Base-by-base conservation (phyloP, 2,888 invertebrate species). In the Lasioglossum calceatum region DNA sequence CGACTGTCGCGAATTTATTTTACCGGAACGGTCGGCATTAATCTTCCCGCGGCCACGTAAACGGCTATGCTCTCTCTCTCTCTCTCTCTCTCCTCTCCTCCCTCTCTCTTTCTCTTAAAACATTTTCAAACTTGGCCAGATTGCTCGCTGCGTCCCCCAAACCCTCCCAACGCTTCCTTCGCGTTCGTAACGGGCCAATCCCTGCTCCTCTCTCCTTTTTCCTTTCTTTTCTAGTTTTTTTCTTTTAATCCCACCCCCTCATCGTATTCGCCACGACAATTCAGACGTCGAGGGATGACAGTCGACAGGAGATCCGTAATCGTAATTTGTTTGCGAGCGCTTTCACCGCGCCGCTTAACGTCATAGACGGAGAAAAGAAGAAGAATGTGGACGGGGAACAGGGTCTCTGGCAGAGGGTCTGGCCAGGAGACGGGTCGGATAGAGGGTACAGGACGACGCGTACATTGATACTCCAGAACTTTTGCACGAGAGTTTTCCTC, bases 251-350 rank as follows among this genome's bases (percentile, higher is more conserved):
- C 77, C 75, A 58, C 4, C 58, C n/a, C 74, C 77, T 64, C 78
- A 47, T 27, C 81, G 85, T 82, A 88, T 81, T 81, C 86, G 61
- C 44, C 79, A 50, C 74, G 76, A 82, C 78, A 81, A 86, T 86
- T 77, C 85, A 84, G 73, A 81, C 81, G 86, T 81, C 77, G 77
- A 70, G 73, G 73, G 47, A 81, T 71, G 71, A 86, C 77, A 80
- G 36, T 73, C 44, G 54, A 54, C 77, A 71, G 70, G 74, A 78
- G 81, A 83, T 86, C 82, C 79, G 87, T 85, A 87, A 90, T 87
- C 89, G 77, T 86, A 87, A 90, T 90, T 90, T 90, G 87, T 90
- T 85, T 79, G 84, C 82, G 67, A 89, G 84, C 76, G 81, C 84
- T 87, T 88, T 83, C 80, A 81, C 72, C 61, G 70, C 27, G 72